Conservation (phyloP, 2,113 vertebrate genomes). For the Kryptolebias marmoratus region DNA sequence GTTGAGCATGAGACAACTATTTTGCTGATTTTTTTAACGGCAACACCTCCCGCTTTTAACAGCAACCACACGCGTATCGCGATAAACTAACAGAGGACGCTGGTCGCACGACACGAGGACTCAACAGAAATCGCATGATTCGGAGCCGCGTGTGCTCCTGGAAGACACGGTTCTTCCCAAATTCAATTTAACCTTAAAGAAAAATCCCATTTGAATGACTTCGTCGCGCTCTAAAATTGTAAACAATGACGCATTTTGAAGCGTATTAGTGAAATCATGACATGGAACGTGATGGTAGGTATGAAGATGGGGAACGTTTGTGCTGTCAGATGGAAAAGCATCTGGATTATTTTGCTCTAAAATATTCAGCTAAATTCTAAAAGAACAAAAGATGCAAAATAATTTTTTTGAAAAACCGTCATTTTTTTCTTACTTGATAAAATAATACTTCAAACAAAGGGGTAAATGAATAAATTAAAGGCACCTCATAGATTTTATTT, state of each 20-base stretch:
- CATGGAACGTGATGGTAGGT: background rate
- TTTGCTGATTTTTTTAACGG: too few species aligned
- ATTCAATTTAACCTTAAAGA: background rate
- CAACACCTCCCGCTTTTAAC: too few species aligned
- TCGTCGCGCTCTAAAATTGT: background rate
- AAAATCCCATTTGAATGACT: background rate
- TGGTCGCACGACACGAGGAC: too few species aligned
- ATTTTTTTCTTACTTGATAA: too few species aligned
- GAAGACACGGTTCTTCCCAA: too few species aligned
- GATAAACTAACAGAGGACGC: too few species aligned
- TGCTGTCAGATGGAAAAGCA: background rate
- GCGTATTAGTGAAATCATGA: background rate
- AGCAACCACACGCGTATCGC: too few species aligned
- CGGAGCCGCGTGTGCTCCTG: too few species aligned
- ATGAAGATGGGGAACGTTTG: background rate
- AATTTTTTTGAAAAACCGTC: too few species aligned
- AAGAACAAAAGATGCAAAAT: background rate
- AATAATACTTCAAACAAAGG: too few species aligned
- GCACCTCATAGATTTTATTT: constrained; percentile 40
- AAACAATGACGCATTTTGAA: background rate
- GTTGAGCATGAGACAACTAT: too few species aligned
- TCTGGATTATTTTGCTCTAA: background rate
- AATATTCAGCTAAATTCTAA: background rate
- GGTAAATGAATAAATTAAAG: background rate
- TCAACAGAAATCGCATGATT: too few species aligned